These are phyloP conservation scores for Mesocentrotus franciscanus DNA, from an alignment of 53 echinoderm and acorn worm species.

Conservation along the genomic window DNA sequence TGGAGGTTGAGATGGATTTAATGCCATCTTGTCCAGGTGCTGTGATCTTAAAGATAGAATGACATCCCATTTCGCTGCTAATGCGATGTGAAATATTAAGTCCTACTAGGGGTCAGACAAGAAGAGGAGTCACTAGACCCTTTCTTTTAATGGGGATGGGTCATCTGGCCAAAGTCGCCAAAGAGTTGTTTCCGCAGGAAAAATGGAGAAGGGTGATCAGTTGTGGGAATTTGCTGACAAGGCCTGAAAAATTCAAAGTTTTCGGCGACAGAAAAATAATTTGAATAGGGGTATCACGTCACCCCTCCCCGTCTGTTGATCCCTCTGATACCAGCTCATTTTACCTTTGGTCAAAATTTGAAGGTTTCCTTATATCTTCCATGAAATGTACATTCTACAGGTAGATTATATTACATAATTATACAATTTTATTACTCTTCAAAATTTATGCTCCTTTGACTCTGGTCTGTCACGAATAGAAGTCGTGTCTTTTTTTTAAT, in stretches of 20 bases:
- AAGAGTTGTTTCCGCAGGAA: neutral
- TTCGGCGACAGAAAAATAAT: neutral
- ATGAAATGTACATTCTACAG: neutral
- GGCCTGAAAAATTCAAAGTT: neutral
- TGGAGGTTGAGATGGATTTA: neutral
- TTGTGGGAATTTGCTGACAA: neutral
- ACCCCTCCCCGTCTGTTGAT: neutral
- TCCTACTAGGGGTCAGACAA: neutral
- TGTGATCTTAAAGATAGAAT: neutral
- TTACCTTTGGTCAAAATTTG: neutral
- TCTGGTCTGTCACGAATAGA: too few relatives aligned
- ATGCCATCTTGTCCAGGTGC: neutral
- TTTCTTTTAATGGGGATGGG: neutral
- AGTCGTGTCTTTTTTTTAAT: neutral
- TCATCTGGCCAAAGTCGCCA: neutral
- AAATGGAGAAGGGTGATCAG: neutral
- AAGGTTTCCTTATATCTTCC: neutral
- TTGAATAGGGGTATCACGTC: neutral
- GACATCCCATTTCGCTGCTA: too few relatives aligned
- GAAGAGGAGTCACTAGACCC: neutral
- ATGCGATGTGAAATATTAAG: too few relatives aligned
- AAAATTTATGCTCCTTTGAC: too few relatives aligned
- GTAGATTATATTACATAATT: neutral
- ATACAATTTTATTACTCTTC: too few relatives aligned
- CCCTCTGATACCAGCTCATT: neutral